These are phyloP conservation scores for Pelecanoides urinatrix DNA, from an alignment of 2,113 vertebrate genomes.

Conservation along the genomic window DNA sequence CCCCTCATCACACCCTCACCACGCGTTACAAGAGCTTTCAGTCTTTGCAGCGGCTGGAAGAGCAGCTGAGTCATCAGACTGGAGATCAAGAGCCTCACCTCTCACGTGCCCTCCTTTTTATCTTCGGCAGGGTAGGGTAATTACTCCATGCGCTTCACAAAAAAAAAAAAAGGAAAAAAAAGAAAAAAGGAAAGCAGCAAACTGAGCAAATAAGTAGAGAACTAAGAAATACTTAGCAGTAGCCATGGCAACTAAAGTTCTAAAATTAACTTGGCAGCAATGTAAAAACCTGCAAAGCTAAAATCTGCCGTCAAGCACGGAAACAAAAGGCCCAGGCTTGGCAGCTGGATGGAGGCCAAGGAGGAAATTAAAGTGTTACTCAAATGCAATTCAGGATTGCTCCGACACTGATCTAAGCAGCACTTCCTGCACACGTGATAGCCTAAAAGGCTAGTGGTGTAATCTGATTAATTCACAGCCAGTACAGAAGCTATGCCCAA, in stretches of 20 bases:
- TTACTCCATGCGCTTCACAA: conserved; percentile 44
- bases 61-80: background rate
- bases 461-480: background rate
- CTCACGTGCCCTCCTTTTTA: background rate
- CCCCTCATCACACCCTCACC: background rate
- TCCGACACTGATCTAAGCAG: background rate
- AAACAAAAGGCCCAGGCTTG: conserved; percentile 14
- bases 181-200: conserved; percentile 30
- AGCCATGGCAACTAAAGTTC: conserved; percentile 67
- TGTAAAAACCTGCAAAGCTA: conserved; percentile 35
- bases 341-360: background rate
- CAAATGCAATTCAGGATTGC: background rate
- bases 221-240: conserved; percentile 54
- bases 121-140: background rate
- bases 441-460: background rate
- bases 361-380: conserved; percentile 32
- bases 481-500: background rate
- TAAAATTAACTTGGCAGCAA: conserved; percentile 69
- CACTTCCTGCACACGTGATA: background rate
- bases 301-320: background rate
- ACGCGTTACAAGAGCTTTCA: background rate
- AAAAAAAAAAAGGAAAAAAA: background rate
- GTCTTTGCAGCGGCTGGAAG: background rate
- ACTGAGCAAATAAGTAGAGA: conserved; percentile 66
- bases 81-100: conserved; percentile 12